phyloP scores from a whole-genome alignment of 2,888 invertebrate species.

The Watsonalla cultraria region DNA sequence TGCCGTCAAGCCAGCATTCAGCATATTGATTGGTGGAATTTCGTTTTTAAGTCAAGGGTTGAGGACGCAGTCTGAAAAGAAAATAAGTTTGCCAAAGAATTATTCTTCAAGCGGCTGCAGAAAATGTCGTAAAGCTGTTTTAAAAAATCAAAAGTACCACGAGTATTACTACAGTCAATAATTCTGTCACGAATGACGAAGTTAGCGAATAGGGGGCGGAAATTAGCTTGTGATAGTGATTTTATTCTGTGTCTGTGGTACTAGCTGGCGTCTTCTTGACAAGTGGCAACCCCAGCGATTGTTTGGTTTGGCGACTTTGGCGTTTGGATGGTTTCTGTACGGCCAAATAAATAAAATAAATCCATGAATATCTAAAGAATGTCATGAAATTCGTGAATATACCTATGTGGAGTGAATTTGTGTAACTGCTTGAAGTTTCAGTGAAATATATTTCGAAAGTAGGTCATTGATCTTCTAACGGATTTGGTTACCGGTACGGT shows the following conservation, averaged over 20 bases:
- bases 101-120: too few species aligned
- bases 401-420: slow-evolving; percentile 27
- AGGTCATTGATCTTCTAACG: slow-evolving; percentile 46
- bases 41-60: too few species aligned
- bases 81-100: too few species aligned
- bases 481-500: slow-evolving; percentile 78
- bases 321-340: slow-evolving; percentile 21
- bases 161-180: too few species aligned
- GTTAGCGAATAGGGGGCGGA: too few species aligned
- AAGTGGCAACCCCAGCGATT: slow-evolving; percentile 21
- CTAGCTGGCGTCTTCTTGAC: slow-evolving; percentile 2
- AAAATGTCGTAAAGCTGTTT: too few species aligned
- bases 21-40: too few species aligned
- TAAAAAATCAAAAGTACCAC: too few species aligned
- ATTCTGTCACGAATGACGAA: too few species aligned
- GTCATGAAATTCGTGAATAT: slow-evolving; percentile 37
- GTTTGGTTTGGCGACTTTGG: slow-evolving; percentile 28
- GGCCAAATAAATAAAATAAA: slow-evolving; percentile 38
- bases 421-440: slow-evolving; percentile 26
- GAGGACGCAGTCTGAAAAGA: too few species aligned
- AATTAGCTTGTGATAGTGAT: not conserved
- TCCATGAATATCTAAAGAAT: slow-evolving; percentile 56
- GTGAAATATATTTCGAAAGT: slow-evolving; percentile 55
- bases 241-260: not conserved
- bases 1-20: too few species aligned